Conservation (phyloP, 2,113 vertebrate species). For the Athene cunicularia region DNA sequence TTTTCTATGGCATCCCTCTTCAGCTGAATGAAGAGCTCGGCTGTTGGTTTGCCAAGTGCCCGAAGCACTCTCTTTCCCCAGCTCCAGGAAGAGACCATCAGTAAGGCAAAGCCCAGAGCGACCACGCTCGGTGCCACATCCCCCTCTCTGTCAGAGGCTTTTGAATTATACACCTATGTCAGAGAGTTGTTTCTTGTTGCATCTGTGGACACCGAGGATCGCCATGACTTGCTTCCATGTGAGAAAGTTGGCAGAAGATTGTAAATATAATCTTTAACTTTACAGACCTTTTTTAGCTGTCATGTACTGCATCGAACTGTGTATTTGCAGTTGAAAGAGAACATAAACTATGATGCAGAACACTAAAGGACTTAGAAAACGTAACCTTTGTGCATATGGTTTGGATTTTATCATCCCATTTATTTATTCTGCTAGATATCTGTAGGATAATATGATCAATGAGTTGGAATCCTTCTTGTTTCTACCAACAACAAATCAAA, state of each 20-base stretch:
- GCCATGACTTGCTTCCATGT: neutral
- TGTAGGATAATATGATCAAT: conserved; percentile 61
- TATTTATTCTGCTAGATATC: conserved; percentile 47
- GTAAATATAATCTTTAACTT: conserved; percentile 43
- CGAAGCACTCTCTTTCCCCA: neutral
- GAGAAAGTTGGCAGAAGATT: conserved; percentile 35
- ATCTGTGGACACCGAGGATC: neutral
- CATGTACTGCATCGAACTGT: neutral
- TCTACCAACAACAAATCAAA: conserved; percentile 74
- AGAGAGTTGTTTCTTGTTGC: neutral
- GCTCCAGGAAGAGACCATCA: neutral
- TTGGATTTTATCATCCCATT: conserved; percentile 14
- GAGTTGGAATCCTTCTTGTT: conserved; percentile 58
- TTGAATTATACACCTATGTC: conserved; percentile 38
- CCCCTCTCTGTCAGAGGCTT: neutral
- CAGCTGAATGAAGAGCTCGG: neutral
- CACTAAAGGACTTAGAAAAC: neutral
- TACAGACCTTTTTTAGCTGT: conserved; percentile 8
- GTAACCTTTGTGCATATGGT: neutral
- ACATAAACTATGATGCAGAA: conserved; percentile 9
- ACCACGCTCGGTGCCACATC: neutral
- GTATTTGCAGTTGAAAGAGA: neutral
- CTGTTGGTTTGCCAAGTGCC: neutral
- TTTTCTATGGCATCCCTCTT: neutral
- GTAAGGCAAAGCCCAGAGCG: neutral